Evolutionary conservation across 2,113 vertebrate genomes (phyloP).

Genomic region (Solea senegalensis): DNA sequence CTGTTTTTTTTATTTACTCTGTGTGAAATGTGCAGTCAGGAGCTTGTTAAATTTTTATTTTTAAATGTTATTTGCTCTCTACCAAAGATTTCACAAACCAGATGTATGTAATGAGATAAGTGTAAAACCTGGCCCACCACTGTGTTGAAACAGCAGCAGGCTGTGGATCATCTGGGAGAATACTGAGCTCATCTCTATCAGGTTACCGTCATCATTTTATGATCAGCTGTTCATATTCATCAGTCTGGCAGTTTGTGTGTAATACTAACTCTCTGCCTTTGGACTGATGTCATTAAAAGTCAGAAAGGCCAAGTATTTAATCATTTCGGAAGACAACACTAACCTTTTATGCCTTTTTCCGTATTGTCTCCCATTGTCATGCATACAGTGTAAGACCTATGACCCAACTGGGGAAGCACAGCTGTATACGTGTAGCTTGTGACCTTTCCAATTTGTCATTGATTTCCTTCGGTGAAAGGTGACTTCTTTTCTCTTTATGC

Average conservation of each 20-base stretch:
- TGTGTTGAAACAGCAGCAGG: constrained; percentile 29
- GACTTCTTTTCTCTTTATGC: constrained; percentile 15
- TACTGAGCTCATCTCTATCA: constrained; percentile 49
- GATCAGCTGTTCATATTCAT: constrained; percentile 63
- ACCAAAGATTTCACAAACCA: constrained; percentile 4
- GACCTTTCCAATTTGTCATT: constrained; percentile 29
- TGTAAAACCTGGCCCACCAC: not conserved
- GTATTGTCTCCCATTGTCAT: constrained; percentile 31
- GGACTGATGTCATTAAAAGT: constrained; percentile 28
- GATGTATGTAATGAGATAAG: constrained; percentile 15
- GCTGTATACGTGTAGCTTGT: constrained; percentile 18
- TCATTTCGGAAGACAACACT: constrained; percentile 54
- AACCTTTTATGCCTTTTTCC: constrained; percentile 42
- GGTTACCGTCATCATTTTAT: constrained; percentile 44
- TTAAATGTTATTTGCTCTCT: not conserved
- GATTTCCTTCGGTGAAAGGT: constrained; percentile 10
- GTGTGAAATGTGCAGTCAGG: not conserved
- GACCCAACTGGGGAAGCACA: constrained; percentile 24
- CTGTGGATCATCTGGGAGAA: constrained; percentile 24
- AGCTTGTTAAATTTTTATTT: not conserved
- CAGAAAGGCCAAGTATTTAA: constrained; percentile 47
- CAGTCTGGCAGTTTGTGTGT: constrained; percentile 45
- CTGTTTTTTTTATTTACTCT: no score
- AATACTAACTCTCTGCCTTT: constrained; percentile 42
- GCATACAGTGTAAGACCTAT: constrained; percentile 23